Evolutionary conservation across 2,797 vertebrate species (phyloP), one percentile per base, ranked within the genome.

Genomic region (Anguilla marmorata): DNA sequence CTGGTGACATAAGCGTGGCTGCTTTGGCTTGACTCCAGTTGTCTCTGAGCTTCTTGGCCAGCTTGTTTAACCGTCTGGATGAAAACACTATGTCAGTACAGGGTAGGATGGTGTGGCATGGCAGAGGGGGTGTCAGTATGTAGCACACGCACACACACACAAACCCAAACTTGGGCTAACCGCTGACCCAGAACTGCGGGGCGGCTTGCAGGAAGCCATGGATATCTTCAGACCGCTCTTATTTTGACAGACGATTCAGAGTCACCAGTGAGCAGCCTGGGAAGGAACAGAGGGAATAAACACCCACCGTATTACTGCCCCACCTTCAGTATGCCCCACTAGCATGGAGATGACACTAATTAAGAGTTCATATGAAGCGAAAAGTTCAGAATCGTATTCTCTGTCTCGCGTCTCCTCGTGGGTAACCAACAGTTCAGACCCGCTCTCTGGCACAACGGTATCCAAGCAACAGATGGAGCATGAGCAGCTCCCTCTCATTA

Each of bases 401-500:
- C 72, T 37, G 27, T 74, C 33, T 14, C 72, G 24, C 21, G 72
- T 74, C 72, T 74, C 30, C 72, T 33, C 72, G 37, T 37, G 72
- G 72, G 72, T 37, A 74, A 74, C 72, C 33, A 74, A 74, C 8
- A 16, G 72, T 74, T 74, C 33, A 30, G 33, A 4, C 27, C 56
- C 30, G 19, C 33, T 74, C 27, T 74, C 72, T 37, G 33, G 16
- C 72, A 30, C 72, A 74, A 12, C 72, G 33, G n/a, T 74, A 37
- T 74, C 27, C 72, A 74, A 74, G 72, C 72, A 74, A 74, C 72
- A 74, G 72, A 74, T 74, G 72, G 72, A 74, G 72, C 72, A 33
- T 11, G 33, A 14, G 7, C 72, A 37, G 27, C 12, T 33, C 27
- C 27, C 72, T 4, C 72, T 33, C 72, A 74, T 74, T 74, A 74